phyloP scores from a whole-genome alignment of 2,888 invertebrate species.

The Agrochola lota region DNA sequence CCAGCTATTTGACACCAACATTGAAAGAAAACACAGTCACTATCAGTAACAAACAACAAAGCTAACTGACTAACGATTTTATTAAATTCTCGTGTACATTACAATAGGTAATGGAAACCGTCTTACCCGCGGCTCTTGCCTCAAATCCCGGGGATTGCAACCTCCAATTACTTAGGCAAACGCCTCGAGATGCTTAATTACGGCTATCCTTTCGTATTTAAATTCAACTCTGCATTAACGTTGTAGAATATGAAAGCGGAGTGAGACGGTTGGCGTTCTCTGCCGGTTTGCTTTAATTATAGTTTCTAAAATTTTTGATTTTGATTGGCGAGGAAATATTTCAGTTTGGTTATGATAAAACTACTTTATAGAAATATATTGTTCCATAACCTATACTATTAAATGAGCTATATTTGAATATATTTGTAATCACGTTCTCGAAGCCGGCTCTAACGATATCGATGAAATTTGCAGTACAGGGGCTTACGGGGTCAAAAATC shows the following conservation, averaged over 20 bases:
- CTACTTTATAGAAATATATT: background rate
- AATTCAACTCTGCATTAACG: constrained; percentile 67
- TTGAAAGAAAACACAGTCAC: constrained; percentile 38
- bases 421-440: no score
- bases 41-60: constrained; percentile 54
- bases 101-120: constrained; percentile 60
- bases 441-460: no score
- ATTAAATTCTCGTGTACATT: constrained; percentile 62
- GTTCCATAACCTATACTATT: background rate
- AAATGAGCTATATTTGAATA: no score
- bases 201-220: constrained; percentile 75
- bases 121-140: constrained; percentile 57
- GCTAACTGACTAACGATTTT: constrained; percentile 52
- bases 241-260: constrained; percentile 59
- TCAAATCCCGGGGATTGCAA: constrained; percentile 76
- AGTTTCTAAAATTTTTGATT: constrained; percentile 4
- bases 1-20: constrained; percentile 23
- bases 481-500: no score
- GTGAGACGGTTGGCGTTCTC: constrained; percentile 3
- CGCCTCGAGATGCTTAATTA: constrained; percentile 80
- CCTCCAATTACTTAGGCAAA: constrained; percentile 83
- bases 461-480: no score
- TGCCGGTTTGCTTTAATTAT: constrained; percentile 3
- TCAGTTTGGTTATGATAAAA: background rate
- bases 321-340: background rate